These are phyloP conservation scores for Apis laboriosa DNA, from an alignment of 1,140 invertebrate species.

Conservation along the genomic window DNA sequence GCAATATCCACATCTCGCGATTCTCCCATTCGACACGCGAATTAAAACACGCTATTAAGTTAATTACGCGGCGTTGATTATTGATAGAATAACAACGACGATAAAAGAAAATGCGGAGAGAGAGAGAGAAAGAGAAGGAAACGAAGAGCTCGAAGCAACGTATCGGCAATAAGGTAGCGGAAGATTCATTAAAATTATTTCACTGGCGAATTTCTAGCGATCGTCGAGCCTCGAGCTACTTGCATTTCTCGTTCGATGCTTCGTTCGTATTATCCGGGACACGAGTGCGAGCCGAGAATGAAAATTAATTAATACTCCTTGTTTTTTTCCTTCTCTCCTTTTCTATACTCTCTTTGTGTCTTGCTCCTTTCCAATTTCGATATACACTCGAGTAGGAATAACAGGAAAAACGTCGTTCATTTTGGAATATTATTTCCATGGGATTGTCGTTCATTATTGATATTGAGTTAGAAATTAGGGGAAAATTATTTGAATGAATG, in stretches of 20 bases:
- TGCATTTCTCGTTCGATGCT: background rate
- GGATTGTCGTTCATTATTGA: too few relatives aligned
- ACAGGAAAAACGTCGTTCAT: too few relatives aligned
- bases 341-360: background rate
- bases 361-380: background rate
- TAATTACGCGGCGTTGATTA: constrained; percentile 25
- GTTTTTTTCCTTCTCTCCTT: background rate
- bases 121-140: fast-evolving
- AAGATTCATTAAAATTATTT: constrained; percentile 37
- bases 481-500: too few relatives aligned
- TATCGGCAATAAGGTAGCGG: background rate
- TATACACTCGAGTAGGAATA: background rate
- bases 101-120: too few relatives aligned
- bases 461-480: too few relatives aligned
- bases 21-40: background rate
- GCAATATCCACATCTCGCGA: background rate
- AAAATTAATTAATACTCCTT: constrained; percentile 4
- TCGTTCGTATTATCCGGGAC: background rate
- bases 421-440: too few relatives aligned
- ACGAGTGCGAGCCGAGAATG: background rate
- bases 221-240: background rate
- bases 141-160: background rate
- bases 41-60: constrained; percentile 34
- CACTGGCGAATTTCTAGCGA: constrained; percentile 6
- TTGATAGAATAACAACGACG: background rate